A percentile compares a stretch with the other conserved stretches of the same genome.
Evolutionary conservation across 64 coral and sea anemone genomes (phyloP).

Genomic region (Exaiptasia diaphana): DNA sequence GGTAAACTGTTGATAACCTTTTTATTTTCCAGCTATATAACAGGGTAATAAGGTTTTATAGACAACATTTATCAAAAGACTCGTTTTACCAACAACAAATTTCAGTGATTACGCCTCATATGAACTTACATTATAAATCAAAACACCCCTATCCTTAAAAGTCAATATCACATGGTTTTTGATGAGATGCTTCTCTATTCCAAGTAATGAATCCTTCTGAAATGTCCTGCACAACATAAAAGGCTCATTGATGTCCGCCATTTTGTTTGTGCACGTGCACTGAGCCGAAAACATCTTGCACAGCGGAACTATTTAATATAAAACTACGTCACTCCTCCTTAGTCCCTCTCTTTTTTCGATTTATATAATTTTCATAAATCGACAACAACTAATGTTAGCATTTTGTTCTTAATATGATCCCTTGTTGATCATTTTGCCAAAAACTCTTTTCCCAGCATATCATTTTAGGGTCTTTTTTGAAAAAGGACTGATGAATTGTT

Average conservation of each 20-base stretch:
- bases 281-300: not conserved
- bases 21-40: conserved; percentile 64
- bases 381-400: too few relatives aligned
- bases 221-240: conserved; percentile 78
- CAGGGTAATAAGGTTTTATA: not conserved
- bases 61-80: not conserved
- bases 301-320: not conserved
- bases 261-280: conserved; percentile 84
- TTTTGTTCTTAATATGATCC: too few relatives aligned
- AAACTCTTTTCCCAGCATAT: too few relatives aligned
- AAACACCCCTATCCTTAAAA: conserved; percentile 78
- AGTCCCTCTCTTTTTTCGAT: not conserved
- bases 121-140: conserved; percentile 89
- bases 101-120: too few relatives aligned
- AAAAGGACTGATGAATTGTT: too few relatives aligned
- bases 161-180: conserved; percentile 78
- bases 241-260: conserved; percentile 77
- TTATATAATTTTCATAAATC: too few relatives aligned
- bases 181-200: conserved; percentile 66
- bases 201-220: conserved; percentile 60
- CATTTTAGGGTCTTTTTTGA: too few relatives aligned
- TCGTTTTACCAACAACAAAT: too few relatives aligned
- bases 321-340: not conserved
- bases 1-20: conserved; percentile 89
- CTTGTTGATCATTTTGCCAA: too few relatives aligned